These are phyloP conservation scores for Rhipidura dahli DNA, from an alignment of 2,113 vertebrate species.

Conservation along the genomic window DNA sequence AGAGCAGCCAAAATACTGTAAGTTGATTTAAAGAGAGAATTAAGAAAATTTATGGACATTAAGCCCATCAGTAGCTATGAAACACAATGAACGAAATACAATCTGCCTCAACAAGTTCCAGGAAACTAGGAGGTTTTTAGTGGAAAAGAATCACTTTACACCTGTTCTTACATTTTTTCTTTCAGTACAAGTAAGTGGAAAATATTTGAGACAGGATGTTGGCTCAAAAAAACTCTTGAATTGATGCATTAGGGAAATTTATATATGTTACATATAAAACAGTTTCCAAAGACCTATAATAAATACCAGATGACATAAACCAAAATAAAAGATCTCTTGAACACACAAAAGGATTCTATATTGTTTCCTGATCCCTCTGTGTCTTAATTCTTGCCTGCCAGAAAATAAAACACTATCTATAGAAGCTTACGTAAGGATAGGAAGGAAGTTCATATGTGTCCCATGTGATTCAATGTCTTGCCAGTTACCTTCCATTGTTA, in stretches of 20 bases:
- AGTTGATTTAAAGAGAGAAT: not conserved
- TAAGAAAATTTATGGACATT: not conserved
- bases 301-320: not conserved
- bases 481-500: not conserved
- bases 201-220: conserved; percentile 7
- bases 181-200: not conserved
- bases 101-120: not conserved
- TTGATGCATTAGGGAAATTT: not conserved
- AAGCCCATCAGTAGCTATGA: not conserved
- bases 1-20: not conserved
- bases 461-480: not conserved
- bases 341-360: not conserved
- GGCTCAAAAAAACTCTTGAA: not conserved
- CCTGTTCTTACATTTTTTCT: conserved; percentile 3
- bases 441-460: not conserved
- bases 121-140: not conserved
- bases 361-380: not conserved
- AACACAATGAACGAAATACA: not conserved
- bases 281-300: not conserved
- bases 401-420: not conserved
- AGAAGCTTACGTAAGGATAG: not conserved
- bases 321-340: not conserved
- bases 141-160: not conserved
- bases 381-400: not conserved
- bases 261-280: not conserved